A percentile compares a stretch with the other conserved stretches of the same genome.
These are phyloP conservation scores for Blera fallax DNA, from an alignment of 2,888 invertebrate genomes.

Conservation along the genomic window DNA sequence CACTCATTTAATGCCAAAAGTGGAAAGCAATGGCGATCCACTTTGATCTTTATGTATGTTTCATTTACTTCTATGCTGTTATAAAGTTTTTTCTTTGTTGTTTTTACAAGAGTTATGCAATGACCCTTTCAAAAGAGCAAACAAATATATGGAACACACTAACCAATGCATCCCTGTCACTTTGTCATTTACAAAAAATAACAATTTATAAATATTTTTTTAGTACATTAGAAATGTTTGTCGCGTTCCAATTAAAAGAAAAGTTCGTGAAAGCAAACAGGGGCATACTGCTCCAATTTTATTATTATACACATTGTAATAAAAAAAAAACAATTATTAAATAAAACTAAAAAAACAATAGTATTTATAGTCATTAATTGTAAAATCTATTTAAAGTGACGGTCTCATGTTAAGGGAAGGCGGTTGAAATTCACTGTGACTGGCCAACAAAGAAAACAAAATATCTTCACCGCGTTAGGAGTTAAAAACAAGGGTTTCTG, in stretches of 20 bases:
- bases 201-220: slow-evolving; percentile 56
- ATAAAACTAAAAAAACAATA: slow-evolving; percentile 30
- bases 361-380: background rate
- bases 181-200: slow-evolving; percentile 30
- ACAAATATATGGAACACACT: background rate
- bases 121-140: background rate
- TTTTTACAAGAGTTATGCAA: background rate
- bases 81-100: background rate
- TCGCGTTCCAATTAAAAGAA: slow-evolving; percentile 43
- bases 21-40: background rate
- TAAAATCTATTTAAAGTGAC: no score
- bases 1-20: slow-evolving; percentile 11
- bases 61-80: slow-evolving; percentile 4
- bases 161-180: slow-evolving; percentile 15
- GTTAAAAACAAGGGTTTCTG: no score
- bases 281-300: slow-evolving; percentile 47
- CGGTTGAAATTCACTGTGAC: no score
- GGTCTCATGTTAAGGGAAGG: no score
- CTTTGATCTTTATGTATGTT: slow-evolving; percentile 11
- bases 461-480: no score
- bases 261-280: slow-evolving; percentile 14
- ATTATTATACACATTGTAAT: slow-evolving; percentile 65
- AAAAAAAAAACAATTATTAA: slow-evolving; percentile 50
- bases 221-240: slow-evolving; percentile 61
- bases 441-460: no score